Conservation (phyloP, 1,140 invertebrate species). For the Arctopsyche grandis region DNA sequence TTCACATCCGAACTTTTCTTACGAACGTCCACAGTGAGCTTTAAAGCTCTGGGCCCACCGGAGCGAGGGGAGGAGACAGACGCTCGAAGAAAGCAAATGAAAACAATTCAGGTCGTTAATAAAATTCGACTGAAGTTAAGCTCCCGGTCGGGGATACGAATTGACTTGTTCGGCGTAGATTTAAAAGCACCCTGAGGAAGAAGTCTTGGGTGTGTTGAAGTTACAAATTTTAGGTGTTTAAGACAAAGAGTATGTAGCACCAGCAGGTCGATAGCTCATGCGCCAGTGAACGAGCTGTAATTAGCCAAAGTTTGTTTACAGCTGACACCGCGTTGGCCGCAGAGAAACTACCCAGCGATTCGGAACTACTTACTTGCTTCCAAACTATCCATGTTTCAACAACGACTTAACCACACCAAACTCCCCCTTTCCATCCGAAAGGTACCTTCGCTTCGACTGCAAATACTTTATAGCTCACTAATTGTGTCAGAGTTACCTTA, state of each 20-base stretch:
- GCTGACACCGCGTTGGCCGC: conserved; percentile 18
- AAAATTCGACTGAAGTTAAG: not conserved
- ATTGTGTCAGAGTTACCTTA: not conserved
- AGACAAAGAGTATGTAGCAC: too few species aligned
- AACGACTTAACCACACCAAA: not conserved
- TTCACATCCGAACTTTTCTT: not conserved
- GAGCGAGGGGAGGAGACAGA: not conserved
- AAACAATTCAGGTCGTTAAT: conserved; percentile 13
- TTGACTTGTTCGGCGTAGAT: not conserved
- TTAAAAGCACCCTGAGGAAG: not conserved
- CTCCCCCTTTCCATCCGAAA: not conserved
- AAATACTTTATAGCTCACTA: not conserved
- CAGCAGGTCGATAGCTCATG: not conserved
- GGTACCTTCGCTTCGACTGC: not conserved
- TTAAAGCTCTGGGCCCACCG: not conserved
- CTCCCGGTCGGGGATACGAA: not conserved
- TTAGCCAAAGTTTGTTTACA: conserved; percentile 40
- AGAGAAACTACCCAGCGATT: conserved; percentile 9
- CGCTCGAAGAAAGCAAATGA: not conserved
- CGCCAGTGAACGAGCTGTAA: not conserved
- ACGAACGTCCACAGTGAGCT: not conserved
- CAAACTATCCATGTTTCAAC: conserved; percentile 10
- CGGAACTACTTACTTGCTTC: not conserved
- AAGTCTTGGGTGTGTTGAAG: not conserved
- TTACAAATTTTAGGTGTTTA: too few species aligned